phyloP scores from a whole-genome alignment of 2,113 vertebrate species.

The Nycticebus coucang region DNA sequence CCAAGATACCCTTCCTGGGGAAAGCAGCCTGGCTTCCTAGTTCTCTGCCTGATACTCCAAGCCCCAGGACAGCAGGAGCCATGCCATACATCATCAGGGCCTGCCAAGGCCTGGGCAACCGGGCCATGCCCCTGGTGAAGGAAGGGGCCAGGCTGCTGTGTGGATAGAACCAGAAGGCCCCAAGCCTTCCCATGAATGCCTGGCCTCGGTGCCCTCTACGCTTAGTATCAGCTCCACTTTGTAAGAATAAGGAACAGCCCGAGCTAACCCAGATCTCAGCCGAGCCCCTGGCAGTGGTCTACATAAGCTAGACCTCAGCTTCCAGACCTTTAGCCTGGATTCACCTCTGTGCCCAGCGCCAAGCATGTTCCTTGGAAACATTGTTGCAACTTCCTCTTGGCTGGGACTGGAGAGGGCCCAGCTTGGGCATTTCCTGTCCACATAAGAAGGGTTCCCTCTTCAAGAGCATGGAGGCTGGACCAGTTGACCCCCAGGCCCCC shows the following conservation, averaged over 20 bases:
- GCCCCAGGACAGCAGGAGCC: neutral
- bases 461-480: neutral
- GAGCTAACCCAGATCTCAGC: constrained; percentile 75
- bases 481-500: neutral
- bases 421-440: neutral
- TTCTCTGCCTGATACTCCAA: neutral
- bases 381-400: neutral
- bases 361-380: neutral
- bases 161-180: neutral
- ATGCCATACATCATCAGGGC: neutral
- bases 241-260: constrained; percentile 56
- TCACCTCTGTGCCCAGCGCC: neutral
- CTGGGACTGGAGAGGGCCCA: neutral
- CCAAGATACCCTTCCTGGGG: neutral
- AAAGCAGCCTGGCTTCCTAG: neutral
- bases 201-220: neutral
- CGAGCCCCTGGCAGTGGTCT: neutral
- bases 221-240: constrained; percentile 12
- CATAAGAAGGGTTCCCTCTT: neutral
- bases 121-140: neutral
- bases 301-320: neutral
- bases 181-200: neutral
- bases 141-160: neutral
- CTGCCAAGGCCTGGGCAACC: neutral
- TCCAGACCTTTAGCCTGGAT: neutral